Evolutionary conservation across 2,797 vertebrate genomes (phyloP), one percentile per base, ranked within the genome.

Genomic region (Valencia hispanica): DNA sequence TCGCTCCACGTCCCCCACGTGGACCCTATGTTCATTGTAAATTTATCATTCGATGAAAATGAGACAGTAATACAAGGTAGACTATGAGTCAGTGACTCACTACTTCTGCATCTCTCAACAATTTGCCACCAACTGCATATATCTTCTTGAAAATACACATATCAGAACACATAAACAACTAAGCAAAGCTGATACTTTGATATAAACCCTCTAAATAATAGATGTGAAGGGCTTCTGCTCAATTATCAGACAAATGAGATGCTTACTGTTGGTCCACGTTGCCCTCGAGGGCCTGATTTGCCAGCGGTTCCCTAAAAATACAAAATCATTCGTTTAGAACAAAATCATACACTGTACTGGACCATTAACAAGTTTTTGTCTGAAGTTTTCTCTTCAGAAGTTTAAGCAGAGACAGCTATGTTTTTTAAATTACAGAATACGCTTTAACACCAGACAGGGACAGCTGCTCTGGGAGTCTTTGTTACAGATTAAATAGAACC

Each of bases 261-360:
- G 70, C 87, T 79, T 95, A 99, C 98, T 91, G 98, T 99, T 81
- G 98, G 98, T 84, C 98, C 98, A 79, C 98, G 96, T 81, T 99
- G 98, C 87, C 98, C 98, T 89, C 98, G 94, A 45, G 98, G 98
- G 47, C 98, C 98, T 70, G 97, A 90, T 94, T 99, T 99, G 68
- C 98, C 98, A 75, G 97, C 97, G 32, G 96, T 91, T 66, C 98
- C 98, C 97, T 99, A 90, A 87, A 88, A 78, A 91, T 75, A 87
- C 30, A 86, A 84, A 74, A 72, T 66, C 75, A 80, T 82, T 73
- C 53, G 88, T 85, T 87, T 78, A 81, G 50, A 47, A 77, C 55
- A 86, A 79, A 86, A 79, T 47, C 27, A 68, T 17, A 45, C 27
- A 69, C 70, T 70, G 59, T 53, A 69, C 70, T 70, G 59, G 48